phyloP scores from a whole-genome alignment of 2,113 vertebrate species.

The Pedionomus torquatus region DNA sequence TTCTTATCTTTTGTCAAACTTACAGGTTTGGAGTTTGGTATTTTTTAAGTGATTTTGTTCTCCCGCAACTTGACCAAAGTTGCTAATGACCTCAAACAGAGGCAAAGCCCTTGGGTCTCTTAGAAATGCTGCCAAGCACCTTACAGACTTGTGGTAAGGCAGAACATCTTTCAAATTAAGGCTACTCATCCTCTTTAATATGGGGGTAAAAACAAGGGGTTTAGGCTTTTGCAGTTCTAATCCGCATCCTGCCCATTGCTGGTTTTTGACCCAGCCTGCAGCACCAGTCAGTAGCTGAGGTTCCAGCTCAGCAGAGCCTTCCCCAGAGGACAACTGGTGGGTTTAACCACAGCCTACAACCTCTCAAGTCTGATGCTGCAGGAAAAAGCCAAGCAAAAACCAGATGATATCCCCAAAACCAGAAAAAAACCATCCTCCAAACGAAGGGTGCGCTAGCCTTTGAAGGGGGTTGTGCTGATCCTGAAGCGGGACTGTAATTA shows the following conservation, averaged over 20 bases:
- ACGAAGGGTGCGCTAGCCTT: background rate
- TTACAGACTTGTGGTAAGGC: background rate
- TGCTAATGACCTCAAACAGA: background rate
- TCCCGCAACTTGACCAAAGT: background rate
- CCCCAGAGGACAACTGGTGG: accelerated
- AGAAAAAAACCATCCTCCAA: background rate
- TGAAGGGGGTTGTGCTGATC: background rate
- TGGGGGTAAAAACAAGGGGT: accelerated
- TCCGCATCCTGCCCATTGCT: background rate
- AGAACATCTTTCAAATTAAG: background rate
- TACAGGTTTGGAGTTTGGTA: background rate
- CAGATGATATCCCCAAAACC: background rate
- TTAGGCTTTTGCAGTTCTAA: background rate
- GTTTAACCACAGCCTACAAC: background rate
- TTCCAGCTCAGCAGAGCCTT: background rate
- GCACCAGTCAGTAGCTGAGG: background rate
- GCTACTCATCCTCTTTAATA: background rate
- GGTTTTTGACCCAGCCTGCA: background rate
- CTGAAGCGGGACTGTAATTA: background rate
- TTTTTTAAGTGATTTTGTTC: background rate
- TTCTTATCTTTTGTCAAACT: background rate
- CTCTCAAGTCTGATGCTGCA: background rate
- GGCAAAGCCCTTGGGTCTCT: background rate
- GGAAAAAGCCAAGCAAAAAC: background rate
- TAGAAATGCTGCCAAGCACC: background rate